A percentile compares a stretch with the other conserved stretches of the same genome.
Conservation (phyloP, 2,113 vertebrate genomes). For the Sitta europaea region DNA sequence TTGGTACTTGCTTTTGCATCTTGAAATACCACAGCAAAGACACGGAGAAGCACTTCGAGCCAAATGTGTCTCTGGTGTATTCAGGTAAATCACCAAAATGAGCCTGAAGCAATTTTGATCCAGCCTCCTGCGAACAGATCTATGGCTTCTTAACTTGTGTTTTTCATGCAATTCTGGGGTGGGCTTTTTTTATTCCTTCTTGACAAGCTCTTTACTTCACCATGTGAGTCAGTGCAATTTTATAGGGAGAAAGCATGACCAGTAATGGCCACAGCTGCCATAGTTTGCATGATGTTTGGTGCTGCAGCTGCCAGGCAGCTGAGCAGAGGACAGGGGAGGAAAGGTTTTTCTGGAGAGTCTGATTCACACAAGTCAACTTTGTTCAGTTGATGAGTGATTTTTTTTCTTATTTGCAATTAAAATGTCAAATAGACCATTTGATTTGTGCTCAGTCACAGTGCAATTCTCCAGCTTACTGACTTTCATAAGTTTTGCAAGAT, state of each 20-base stretch:
- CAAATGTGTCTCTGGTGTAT: neutral
- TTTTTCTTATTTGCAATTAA: conserved; percentile 16
- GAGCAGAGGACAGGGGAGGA: neutral
- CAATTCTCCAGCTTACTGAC: conserved; percentile 5
- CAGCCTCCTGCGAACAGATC: neutral
- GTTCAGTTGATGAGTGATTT: neutral
- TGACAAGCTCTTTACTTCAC: neutral
- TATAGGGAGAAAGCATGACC: neutral
- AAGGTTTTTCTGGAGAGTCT: neutral
- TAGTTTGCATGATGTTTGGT: neutral
- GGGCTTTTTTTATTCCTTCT: neutral
- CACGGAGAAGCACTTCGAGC: neutral
- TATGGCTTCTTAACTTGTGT: neutral
- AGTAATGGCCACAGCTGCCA: neutral
- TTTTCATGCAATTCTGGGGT: neutral
- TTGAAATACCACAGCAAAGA: neutral
- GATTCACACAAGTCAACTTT: neutral
- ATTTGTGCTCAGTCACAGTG: neutral
- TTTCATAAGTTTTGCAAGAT: conserved; percentile 25
- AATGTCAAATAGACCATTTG: conserved; percentile 19
- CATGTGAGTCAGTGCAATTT: neutral
- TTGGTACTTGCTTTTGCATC: neutral
- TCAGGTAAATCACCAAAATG: conserved; percentile 1
- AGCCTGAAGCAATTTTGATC: neutral
- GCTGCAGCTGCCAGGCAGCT: neutral